phyloP scores from a whole-genome alignment of 2,888 invertebrate species.

The Aricia artaxerxes region DNA sequence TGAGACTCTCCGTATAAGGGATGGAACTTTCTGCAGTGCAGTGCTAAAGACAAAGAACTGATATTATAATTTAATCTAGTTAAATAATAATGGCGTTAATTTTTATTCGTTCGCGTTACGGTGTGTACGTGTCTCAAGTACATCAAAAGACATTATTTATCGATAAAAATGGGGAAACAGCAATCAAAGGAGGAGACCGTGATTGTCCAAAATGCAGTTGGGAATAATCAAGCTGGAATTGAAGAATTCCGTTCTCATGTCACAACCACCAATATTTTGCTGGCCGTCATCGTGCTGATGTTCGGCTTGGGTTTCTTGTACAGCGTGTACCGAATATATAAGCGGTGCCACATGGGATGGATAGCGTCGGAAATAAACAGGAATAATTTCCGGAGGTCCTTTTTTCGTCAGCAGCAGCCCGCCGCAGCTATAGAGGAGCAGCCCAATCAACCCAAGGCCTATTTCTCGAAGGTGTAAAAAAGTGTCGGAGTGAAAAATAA shows the following conservation, averaged over 20 bases:
- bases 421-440: background rate
- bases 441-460: background rate
- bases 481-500: background rate
- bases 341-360: conserved; percentile 13
- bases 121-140: background rate
- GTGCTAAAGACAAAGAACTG: background rate
- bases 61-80: background rate
- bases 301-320: background rate
- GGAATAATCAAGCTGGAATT: background rate
- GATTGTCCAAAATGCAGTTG: conserved; percentile 22
- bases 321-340: conserved; percentile 1
- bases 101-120: background rate
- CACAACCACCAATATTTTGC: background rate
- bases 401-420: background rate
- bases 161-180: conserved; percentile 21
- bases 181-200: conserved; percentile 4
- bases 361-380: conserved; percentile 18
- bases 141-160: background rate
- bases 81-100: background rate
- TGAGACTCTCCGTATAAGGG: conserved; percentile 19
- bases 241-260: conserved; percentile 5
- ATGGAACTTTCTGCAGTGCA: background rate
- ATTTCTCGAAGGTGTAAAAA: background rate
- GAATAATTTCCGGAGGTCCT: background rate
- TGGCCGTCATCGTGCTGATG: background rate